Evolutionary conservation across 92 coral and sea anemone genomes (phyloP).

Genomic region (Umimayanthus chanpuru): DNA sequence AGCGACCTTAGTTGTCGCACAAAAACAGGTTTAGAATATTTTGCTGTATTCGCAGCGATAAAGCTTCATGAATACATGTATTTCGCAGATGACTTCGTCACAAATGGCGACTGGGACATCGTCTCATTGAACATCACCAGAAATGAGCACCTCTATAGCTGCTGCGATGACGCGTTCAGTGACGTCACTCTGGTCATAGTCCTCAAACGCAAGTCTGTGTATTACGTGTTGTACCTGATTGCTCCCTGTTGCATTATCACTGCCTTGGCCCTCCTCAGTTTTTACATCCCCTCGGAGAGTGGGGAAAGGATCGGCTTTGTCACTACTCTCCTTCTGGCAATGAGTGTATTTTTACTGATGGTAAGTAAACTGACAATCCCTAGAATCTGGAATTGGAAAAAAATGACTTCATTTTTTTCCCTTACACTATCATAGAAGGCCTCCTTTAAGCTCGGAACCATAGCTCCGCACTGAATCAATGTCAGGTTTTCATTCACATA

Average conservation of each 20-base stretch:
- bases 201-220: constrained; percentile 60
- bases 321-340: constrained; percentile 76
- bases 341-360: constrained; percentile 79
- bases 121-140: background rate
- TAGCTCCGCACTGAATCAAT: no score
- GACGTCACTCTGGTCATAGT: constrained; percentile 45
- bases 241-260: constrained; percentile 65
- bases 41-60: no score
- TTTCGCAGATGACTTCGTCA: constrained; percentile 52
- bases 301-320: constrained; percentile 91
- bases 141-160: constrained; percentile 47
- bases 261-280: constrained; percentile 63
- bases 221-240: constrained; percentile 66
- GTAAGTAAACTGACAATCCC: background rate
- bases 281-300: constrained; percentile 79
- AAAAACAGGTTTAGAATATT: background rate
- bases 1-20: background rate
- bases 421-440: no score
- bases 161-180: constrained; percentile 64
- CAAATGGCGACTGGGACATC: constrained; percentile 73
- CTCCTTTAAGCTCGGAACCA: no score
- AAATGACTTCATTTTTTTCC: no score
- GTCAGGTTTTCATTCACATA: no score
- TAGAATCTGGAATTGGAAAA: no score
- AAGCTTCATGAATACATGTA: background rate